These are phyloP conservation scores for Sciurus vulgaris DNA, from an alignment of 2,797 vertebrate species.

Conservation along the genomic window DNA sequence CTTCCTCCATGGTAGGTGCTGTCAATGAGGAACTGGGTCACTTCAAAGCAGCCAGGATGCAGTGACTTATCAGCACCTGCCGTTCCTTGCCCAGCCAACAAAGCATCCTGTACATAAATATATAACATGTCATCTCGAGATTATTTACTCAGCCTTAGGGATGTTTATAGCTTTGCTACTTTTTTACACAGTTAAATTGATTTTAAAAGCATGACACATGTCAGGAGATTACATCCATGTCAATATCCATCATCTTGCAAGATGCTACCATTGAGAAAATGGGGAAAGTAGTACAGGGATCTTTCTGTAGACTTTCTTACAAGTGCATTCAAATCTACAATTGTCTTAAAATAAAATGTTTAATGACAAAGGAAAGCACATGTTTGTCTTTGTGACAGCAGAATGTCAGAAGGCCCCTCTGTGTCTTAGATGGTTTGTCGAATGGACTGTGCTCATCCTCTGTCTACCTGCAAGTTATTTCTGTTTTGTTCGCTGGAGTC, in stretches of 20 bases:
- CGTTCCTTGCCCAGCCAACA: not conserved
- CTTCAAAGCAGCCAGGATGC: fast-evolving
- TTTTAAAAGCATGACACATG: not conserved
- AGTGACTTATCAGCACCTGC: fast-evolving
- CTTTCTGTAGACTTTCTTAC: not conserved
- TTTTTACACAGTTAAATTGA: not conserved
- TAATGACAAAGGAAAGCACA: not conserved
- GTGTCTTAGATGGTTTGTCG: not conserved
- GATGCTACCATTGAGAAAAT: not conserved
- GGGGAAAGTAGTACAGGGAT: no score
- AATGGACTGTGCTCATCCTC: not conserved
- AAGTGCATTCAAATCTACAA: not conserved
- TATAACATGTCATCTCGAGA: not conserved
- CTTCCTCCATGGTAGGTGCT: not conserved
- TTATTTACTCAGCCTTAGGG: not conserved
- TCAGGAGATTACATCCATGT: not conserved
- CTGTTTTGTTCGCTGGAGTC: not conserved
- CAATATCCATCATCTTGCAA: not conserved
- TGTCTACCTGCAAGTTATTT: not conserved
- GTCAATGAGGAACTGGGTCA: not conserved
- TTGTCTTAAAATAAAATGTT: not conserved
- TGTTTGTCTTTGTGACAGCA: not conserved
- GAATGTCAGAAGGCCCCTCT: fast-evolving
- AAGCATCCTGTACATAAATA: no score
- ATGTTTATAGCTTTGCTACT: not conserved